Base-by-base conservation (phyloP, 2,113 vertebrate genomes). In the Baryphthengus martii region DNA sequence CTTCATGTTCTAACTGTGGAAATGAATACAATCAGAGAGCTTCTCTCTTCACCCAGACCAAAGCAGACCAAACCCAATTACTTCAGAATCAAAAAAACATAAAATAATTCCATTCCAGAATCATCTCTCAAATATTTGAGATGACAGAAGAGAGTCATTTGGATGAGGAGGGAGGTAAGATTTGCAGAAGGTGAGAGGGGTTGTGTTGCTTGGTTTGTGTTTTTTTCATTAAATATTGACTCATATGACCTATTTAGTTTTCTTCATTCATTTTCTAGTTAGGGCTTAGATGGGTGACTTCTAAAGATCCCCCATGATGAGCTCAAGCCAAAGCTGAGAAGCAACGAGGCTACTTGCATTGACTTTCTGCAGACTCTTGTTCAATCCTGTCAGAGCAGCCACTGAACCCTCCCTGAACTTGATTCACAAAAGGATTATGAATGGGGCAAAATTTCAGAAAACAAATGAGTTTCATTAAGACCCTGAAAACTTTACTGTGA, bases 141-240 rank as follows among this genome's bases (percentile, higher is more conserved):
- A 74, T 40, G n/a, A 74, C 53, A 93, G 59, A 94, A 84, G 59
- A 94, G 39, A 89, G 26, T 42, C 21, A 74, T 49, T 74, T 49
- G 35, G 4, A 67, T 56, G 37, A 18, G 7, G 29, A 58, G 5
- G 2, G n/a, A 53, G 37, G 28, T 35, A 25, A 80, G 10, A 5
- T 19, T 31, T 65, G 6, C n/a, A n/a, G 4, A 7, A 13, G 7
- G 10, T 0, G 20, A 6, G 13, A 4, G 5, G 7, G 1, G 7
- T 5, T 19, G 21, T 8, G 7, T 10, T 21, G 7, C 23, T 52
- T 35, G 3, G 4, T 9, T n/a, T 81, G n/a, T n/a, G 4, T 21
- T 94, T 96, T 89, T 35, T 75, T 16, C 26, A 68, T 86, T 75
- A 50, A 55, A 49, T 53, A 37, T 86, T 84, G 59, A 58, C 55